A percentile compares a stretch with the other conserved stretches of the same genome.
Conservation (phyloP, 2,888 invertebrate species). For the Sphinx pinastri region DNA sequence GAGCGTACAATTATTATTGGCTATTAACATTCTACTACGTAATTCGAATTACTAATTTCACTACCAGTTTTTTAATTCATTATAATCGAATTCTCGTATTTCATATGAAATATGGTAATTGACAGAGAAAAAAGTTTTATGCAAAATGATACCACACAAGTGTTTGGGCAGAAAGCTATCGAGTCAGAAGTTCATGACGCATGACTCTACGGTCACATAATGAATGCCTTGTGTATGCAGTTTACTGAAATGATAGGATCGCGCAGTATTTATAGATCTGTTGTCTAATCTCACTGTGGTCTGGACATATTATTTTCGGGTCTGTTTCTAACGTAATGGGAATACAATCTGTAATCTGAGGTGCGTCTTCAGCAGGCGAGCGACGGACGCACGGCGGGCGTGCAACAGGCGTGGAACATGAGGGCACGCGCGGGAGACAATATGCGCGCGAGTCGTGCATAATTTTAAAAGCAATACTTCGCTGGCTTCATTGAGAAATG, state of each 20-base stretch:
- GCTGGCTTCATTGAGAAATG: conserved; percentile 80
- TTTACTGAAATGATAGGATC: not conserved
- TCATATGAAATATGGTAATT: not conserved
- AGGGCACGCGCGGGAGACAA: conserved; percentile 53
- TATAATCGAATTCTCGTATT: conserved; percentile 10
- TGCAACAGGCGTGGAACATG: conserved; percentile 33
- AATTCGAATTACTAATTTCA: conserved; percentile 16
- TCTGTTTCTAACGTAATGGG: not conserved
- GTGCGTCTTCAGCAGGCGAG: not conserved
- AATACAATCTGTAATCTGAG: not conserved
- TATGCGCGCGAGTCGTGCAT: conserved; percentile 74
- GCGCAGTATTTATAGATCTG: not conserved
- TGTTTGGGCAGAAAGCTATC: conserved; percentile 12
- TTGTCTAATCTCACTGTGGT: not conserved
- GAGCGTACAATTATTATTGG: conserved; percentile 19
- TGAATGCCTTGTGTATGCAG: not conserved
- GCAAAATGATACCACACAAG: not conserved
- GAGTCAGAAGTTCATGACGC: conserved; percentile 16
- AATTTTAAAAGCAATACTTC: conserved; percentile 79
- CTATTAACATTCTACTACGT: conserved; percentile 22
- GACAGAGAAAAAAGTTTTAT: not conserved
- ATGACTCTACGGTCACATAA: conserved; percentile 23
- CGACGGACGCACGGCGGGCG: not conserved
- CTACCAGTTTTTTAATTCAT: conserved; percentile 4
- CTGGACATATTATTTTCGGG: not conserved